Percentiles rank a stretch among this genome's conserved stretches.
Evolutionary conservation across 2,113 vertebrate species (phyloP).

Genomic region (Eudyptes chrysolophus): DNA sequence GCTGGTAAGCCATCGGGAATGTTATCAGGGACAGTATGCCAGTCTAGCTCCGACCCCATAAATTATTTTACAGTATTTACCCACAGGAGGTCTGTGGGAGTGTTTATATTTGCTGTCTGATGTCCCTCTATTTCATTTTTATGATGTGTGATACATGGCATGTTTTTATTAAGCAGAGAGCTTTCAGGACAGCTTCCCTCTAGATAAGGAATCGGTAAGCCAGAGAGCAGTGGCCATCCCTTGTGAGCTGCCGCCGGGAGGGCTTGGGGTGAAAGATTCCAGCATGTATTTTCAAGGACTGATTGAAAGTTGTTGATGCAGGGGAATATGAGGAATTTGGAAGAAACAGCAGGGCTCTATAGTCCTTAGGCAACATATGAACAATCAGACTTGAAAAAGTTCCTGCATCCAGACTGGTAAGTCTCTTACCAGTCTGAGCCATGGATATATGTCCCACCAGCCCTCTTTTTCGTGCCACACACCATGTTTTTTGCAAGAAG

Average conservation of each 20-base stretch:
- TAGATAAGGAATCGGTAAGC: background rate
- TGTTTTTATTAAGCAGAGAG: background rate
- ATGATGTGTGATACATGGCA: background rate
- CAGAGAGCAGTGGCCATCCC: background rate
- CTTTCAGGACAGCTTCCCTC: background rate
- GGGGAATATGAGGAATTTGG: background rate
- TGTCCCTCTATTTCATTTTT: background rate
- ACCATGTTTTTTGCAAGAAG: background rate
- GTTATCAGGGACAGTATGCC: background rate
- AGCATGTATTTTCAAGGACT: background rate
- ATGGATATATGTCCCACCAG: too few species aligned
- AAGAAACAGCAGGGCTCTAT: background rate
- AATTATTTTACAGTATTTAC: background rate
- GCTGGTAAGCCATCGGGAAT: background rate
- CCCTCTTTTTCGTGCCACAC: background rate
- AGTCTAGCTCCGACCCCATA: background rate
- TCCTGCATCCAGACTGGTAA: background rate
- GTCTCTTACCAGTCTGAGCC: background rate
- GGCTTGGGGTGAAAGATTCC: background rate
- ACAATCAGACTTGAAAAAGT: background rate
- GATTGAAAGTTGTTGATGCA: background rate
- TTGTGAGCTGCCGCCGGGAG: background rate
- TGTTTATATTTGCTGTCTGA: conserved; percentile 1
- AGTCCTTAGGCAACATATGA: background rate
- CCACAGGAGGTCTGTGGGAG: background rate